phyloP scores from a whole-genome alignment of 2,113 vertebrate genomes.

The Argyrosomus japonicus region DNA sequence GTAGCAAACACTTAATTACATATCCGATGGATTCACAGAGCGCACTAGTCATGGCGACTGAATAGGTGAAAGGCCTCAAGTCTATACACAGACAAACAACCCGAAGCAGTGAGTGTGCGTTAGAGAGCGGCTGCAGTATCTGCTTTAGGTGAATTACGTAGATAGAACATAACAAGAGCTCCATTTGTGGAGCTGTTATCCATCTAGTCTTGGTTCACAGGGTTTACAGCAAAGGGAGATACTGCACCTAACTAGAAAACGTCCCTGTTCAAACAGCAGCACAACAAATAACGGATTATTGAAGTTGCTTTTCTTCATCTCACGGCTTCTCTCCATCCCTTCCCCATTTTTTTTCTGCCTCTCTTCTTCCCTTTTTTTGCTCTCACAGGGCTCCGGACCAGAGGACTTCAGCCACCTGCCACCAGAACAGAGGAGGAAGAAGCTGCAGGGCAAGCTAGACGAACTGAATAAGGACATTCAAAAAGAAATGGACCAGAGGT shows the following conservation, averaged over 20 bases:
- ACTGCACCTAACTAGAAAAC: constrained; percentile 54
- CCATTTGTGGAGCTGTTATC: constrained; percentile 4
- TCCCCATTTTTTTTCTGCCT: constrained; percentile 22
- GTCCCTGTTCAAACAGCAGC: constrained; percentile 14
- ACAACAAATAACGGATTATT: background rate
- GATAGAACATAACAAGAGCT: constrained; percentile 1
- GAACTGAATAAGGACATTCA: constrained; percentile 95
- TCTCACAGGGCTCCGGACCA: constrained; percentile 90
- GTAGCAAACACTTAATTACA: constrained; percentile 34
- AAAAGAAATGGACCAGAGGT: constrained; percentile 97
- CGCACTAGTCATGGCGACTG: constrained; percentile 34
- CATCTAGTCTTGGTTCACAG: constrained; percentile 17
- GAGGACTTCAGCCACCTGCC: constrained; percentile 99
- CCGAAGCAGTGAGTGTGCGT: constrained; percentile 31
- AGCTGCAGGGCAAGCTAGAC: constrained; percentile 95
- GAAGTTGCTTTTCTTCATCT: background rate
- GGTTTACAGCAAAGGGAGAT: constrained; percentile 44
- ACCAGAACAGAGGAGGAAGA: constrained; percentile 97
- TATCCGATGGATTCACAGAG: constrained; percentile 30
- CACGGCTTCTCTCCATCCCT: background rate
- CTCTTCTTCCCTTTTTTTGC: background rate
- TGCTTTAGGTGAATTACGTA: constrained; percentile 30
- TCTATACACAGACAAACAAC: constrained; percentile 24
- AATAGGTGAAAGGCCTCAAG: constrained; percentile 68
- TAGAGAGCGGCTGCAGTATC: constrained; percentile 65